phyloP scores from a whole-genome alignment of 2,888 invertebrate genomes.

The Microchrysa polita region DNA sequence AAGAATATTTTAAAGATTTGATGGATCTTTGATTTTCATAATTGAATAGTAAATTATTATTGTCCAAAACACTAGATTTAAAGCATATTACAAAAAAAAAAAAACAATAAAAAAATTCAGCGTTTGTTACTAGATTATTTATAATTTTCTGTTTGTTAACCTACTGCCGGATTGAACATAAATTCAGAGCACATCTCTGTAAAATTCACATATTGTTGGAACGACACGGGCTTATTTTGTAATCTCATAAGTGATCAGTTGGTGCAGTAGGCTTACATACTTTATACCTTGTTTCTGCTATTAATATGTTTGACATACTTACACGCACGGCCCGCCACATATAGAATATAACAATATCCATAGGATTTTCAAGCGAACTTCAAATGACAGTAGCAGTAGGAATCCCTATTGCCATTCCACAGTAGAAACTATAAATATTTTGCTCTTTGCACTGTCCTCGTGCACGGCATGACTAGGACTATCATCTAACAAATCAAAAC shows the following conservation, averaged over 20 bases:
- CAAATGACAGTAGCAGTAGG: constrained; percentile 9
- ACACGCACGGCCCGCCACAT: not conserved
- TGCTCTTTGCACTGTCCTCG: constrained; percentile 18
- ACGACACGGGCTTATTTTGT: constrained; percentile 19
- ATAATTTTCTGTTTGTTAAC: no score
- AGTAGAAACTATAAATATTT: constrained; percentile 48
- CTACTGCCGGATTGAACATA: no score
- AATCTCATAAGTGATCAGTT: constrained; percentile 30
- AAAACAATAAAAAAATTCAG: no score
- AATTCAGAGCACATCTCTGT: no score
- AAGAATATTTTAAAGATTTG: no score
- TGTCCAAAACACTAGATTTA: no score
- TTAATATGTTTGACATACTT: constrained; percentile 30
- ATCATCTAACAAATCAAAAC: constrained; percentile 49
- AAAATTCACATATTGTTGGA: no score
- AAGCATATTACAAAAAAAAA: no score
- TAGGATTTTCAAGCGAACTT: not conserved
- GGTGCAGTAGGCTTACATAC: constrained; percentile 19
- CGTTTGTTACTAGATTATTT: no score
- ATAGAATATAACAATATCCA: no score
- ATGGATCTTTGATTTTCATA: no score
- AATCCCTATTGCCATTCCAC: constrained; percentile 26
- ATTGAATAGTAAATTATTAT: no score
- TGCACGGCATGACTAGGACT: constrained; percentile 20
- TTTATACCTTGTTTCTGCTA: constrained; percentile 33